Evolutionary conservation across 1,140 invertebrate genomes (phyloP), one percentile per base, ranked within the genome.

Genomic region (Leptestheria dahalacensis): DNA sequence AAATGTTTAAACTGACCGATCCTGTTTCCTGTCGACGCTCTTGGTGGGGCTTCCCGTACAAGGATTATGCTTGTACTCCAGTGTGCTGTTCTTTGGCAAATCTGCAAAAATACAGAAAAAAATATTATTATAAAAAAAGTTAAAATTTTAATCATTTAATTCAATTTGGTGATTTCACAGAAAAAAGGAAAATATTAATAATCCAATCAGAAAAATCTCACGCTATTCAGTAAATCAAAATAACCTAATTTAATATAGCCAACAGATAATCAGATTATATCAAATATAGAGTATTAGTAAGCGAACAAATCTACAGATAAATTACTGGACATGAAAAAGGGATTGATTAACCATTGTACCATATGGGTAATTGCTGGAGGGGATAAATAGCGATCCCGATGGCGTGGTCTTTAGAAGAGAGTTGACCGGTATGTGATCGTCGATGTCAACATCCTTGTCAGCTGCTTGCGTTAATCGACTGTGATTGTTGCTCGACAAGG

Each of bases 21-120:
- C 20, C 23, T 33, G 46, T 60, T 60, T 60, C 25, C 15, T 55
- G 53, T 55, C 53, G 53, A 83, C 84, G 64, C 78, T 78, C 71
- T 82, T 81, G 69, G 79, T 79, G 64, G 84, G 84, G 78, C 84
- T 86, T 74, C 83, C 84, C 69, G 84, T 83, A 15, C 33, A 41
- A 63, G 84, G 84, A 50, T 85, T 85, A 66, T 84, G 85, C 73
- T 91, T 90, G 75, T 88, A 89, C 72, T 88, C 86, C 75, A 88
- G 83, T 69, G 85, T 84, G 66, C 82, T 79, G 78, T 86, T 88
- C 75, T 91, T 90, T 72, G 86, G 84, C 69, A 86, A 84, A 77
- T 88, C 87, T 84, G 79, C 68, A 78, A 68, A n/a, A n/a, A n/a
- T n/a, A n/a, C n/a, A n/a, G n/a, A n/a, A n/a, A n/a, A n/a, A n/a